Evolutionary conservation across 2,797 vertebrate genomes (phyloP), one percentile per base, ranked within the genome.

Genomic region (Sebastolobus altivelis): DNA sequence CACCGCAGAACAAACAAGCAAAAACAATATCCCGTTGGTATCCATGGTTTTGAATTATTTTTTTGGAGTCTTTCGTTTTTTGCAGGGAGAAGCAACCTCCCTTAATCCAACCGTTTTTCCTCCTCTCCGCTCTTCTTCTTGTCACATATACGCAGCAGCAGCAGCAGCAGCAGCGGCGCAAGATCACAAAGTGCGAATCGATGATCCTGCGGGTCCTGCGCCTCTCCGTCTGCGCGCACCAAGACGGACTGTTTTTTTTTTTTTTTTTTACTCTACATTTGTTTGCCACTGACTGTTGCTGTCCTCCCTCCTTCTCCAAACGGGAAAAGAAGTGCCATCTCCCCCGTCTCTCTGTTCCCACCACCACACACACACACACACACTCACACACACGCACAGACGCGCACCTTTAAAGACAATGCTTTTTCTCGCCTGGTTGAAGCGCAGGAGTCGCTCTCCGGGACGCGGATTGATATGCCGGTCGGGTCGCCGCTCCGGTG

Each of bases 381-480:
- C 58, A 18, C 29, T 0, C 66, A 20, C 60, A 3, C 62, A 35
- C 27, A 1, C 67, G 18, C 49, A n/a, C 61, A 4, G 55, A 38
- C 54, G 35, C 69, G 25, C 72, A 65, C 80, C 72, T 52, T 18
- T 11, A 18, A 58, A 84, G 75, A 87, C 79, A 81, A 86, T 81
- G 88, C 69, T 75, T 75, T 82, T 83, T 67, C 61, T 78, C 70
- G 59, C 56, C 65, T 46, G 43, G 66, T 75, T 67, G 77, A 31
- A 31, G 35, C 80, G 71, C 25, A 85, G 67, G 75, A 79, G 71
- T 61, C 60, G 83, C 89, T 90, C 79, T 66, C 76, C 83, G 79
- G 89, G 87, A 88, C 90, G 83, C 93, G 96, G 93, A 92, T 96
- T 96, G 94, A 94, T 95, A 96, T 96, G 96, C 96, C 87, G 91